These are phyloP conservation scores for Loripinus fragilis DNA, from an alignment of 2,888 invertebrate genomes.

Conservation along the genomic window DNA sequence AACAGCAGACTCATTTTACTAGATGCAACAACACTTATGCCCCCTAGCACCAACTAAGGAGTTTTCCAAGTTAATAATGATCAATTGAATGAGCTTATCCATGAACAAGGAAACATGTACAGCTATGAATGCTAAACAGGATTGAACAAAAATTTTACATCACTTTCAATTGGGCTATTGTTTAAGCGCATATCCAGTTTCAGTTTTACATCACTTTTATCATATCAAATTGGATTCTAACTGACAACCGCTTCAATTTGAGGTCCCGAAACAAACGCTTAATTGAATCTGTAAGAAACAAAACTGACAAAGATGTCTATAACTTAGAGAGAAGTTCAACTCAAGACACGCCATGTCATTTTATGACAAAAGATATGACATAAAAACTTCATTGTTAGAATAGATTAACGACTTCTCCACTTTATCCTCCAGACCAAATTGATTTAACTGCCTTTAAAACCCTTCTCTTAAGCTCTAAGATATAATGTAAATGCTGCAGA, in stretches of 20 bases:
- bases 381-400: neutral
- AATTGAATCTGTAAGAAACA: conserved; percentile 15
- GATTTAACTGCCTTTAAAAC: conserved; percentile 12
- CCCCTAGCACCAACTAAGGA: no score
- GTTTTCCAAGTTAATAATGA: no score
- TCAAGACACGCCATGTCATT: neutral
- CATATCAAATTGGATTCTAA: conserved; percentile 6
- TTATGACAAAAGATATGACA: conserved; percentile 12
- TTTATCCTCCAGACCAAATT: neutral
- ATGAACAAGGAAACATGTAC: no score
- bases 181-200: neutral
- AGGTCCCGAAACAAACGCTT: neutral
- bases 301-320: conserved; percentile 13
- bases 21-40: no score
- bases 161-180: neutral
- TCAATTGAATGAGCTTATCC: no score
- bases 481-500: no score
- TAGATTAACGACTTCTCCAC: neutral
- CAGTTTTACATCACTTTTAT: neutral
- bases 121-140: no score
- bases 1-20: no score
- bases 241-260: conserved; percentile 13
- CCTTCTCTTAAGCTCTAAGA: no score
- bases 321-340: conserved; percentile 12
- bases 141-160: neutral